Evolutionary conservation across 2,797 vertebrate species (phyloP).

Genomic region (Merluccius polli): DNA sequence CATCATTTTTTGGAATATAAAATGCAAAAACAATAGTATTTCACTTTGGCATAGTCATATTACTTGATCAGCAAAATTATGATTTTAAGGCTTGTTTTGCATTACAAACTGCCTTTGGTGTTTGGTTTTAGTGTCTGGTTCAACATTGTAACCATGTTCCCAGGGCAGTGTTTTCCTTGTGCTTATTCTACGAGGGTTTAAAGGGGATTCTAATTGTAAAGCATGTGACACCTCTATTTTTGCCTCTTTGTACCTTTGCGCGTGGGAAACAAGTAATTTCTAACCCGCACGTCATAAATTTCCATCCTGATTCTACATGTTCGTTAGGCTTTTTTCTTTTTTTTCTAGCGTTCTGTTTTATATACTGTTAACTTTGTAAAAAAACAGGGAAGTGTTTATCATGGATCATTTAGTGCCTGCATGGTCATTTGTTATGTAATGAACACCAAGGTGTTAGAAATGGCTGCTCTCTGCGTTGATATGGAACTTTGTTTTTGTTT

Average conservation of each 20-base stretch:
- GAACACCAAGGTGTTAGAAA: slow-evolving; percentile 12
- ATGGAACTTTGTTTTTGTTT: neutral
- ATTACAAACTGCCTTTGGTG: neutral
- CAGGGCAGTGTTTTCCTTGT: neutral
- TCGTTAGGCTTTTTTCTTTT: slow-evolving; percentile 24
- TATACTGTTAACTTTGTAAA: slow-evolving; percentile 43
- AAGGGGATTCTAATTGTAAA: neutral
- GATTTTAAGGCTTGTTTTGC: neutral
- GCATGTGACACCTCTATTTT: neutral
- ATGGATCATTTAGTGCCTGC: slow-evolving; percentile 48
- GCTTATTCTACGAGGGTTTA: neutral
- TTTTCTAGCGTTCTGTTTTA: slow-evolving; percentile 11
- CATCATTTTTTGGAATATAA: no score
- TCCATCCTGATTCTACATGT: neutral
- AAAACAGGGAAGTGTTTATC: slow-evolving; percentile 33
- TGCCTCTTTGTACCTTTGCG: neutral
- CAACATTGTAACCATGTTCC: neutral
- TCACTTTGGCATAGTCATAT: neutral
- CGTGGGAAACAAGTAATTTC: neutral
- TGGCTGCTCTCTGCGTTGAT: neutral
- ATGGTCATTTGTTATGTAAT: slow-evolving; percentile 33
- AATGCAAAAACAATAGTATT: neutral
- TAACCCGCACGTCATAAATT: neutral
- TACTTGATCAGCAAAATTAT: no score
- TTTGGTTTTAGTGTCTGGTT: neutral